phyloP scores from a whole-genome alignment of 2,113 vertebrate genomes.

The Uria lomvia region DNA sequence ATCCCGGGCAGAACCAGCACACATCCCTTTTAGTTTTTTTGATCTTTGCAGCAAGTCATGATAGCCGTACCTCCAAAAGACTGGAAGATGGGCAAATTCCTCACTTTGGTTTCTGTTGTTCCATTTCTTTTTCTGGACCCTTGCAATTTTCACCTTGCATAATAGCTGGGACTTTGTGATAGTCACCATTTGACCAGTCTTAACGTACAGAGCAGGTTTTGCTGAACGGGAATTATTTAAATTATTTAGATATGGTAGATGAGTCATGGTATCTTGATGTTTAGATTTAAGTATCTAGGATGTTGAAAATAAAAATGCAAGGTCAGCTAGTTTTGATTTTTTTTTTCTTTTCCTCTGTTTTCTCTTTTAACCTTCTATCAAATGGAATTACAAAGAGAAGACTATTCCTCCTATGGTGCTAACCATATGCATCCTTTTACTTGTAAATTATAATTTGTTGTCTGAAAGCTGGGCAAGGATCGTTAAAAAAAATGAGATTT shows the following conservation, averaged over 20 bases:
- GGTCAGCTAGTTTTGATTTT: not conserved
- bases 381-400: not conserved
- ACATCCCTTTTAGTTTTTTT: not conserved
- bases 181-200: not conserved
- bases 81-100: not conserved
- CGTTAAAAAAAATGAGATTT: not conserved
- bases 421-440: not conserved
- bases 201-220: not conserved
- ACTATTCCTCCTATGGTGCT: not conserved
- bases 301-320: not conserved
- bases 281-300: not conserved
- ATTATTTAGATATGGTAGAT: not conserved
- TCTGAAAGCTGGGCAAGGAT: not conserved
- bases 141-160: not conserved
- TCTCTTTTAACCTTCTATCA: not conserved
- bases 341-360: not conserved
- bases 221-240: not conserved
- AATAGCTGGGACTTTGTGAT: not conserved
- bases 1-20: not conserved
- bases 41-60: not conserved
- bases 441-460: conserved; percentile 1
- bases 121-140: not conserved
- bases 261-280: not conserved
- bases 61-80: not conserved
- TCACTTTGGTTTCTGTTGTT: not conserved